A percentile compares a stretch with the other conserved stretches of the same genome.
phyloP scores from a whole-genome alignment of 2,113 vertebrate genomes.

The Hippocampus mohnikei region DNA sequence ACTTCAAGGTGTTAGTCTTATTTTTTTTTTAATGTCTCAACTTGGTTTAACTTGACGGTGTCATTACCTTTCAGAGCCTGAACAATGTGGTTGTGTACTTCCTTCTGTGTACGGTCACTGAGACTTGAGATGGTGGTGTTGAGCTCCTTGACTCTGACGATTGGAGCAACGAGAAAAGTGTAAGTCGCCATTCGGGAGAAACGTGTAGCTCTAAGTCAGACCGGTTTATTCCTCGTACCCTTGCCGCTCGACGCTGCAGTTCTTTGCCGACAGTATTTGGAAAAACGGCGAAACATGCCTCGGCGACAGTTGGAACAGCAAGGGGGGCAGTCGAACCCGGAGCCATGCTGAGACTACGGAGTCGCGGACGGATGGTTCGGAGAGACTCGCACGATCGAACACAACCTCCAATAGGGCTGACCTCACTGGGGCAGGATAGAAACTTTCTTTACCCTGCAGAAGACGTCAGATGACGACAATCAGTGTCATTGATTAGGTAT shows the following conservation, averaged over 20 bases:
- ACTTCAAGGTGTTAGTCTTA: too few relatives aligned
- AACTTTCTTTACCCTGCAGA: constrained; percentile 26
- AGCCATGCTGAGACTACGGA: constrained; percentile 55
- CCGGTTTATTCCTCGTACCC: constrained; percentile 45
- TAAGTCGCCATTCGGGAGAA: neutral
- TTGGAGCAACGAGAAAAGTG: neutral
- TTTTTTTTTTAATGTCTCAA: neutral
- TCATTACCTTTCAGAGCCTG: constrained; percentile 58
- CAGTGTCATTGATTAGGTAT: neutral
- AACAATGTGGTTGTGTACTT: constrained; percentile 58
- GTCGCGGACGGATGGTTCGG: constrained; percentile 39
- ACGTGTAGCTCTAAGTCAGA: neutral
- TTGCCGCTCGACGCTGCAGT: constrained; percentile 47
- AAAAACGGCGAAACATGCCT: constrained; percentile 55
- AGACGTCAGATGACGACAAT: neutral
- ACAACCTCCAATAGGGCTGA: constrained; percentile 63
- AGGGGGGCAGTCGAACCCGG: constrained; percentile 37
- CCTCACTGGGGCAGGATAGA: constrained; percentile 33
- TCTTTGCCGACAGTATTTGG: constrained; percentile 42
- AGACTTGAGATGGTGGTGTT: constrained; percentile 52
- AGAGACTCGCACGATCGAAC: constrained; percentile 65
- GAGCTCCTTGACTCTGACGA: constrained; percentile 57
- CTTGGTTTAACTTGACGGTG: neutral
- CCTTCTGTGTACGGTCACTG: constrained; percentile 23
- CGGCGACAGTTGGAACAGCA: constrained; percentile 45